phyloP scores from a whole-genome alignment of 2,888 invertebrate species.

The Cosmia trapezina region DNA sequence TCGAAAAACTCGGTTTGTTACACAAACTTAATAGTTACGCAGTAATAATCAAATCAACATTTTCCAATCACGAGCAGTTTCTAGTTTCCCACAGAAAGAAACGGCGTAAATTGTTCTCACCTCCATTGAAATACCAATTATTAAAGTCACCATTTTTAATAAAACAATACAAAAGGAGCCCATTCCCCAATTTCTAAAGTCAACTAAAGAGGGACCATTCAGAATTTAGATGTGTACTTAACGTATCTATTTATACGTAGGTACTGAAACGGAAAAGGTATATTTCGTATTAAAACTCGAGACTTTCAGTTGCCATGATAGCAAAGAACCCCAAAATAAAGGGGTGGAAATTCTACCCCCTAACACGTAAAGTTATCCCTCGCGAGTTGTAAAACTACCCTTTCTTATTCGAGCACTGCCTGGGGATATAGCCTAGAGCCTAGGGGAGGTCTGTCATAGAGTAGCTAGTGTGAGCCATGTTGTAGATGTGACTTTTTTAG shows the following conservation, averaged over 20 bases:
- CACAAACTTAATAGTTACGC: neutral
- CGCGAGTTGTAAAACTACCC: conserved; percentile 88
- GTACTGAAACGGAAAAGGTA: conserved; percentile 54
- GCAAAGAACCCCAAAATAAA: conserved; percentile 78
- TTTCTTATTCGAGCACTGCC: conserved; percentile 81
- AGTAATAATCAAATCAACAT: conserved; percentile 1
- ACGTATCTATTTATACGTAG: conserved; percentile 39
- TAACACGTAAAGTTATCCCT: conserved; percentile 87
- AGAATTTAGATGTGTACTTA: conserved; percentile 45
- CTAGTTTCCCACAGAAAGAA: neutral
- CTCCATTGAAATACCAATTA: conserved; percentile 23
- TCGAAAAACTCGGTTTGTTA: too few species aligned
- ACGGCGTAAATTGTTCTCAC: conserved; percentile 13
- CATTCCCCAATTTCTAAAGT: conserved; percentile 42
- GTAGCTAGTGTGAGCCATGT: conserved; percentile 19
- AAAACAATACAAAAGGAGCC: conserved; percentile 28
- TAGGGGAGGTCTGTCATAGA: conserved; percentile 79
- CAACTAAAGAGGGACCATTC: conserved; percentile 26
- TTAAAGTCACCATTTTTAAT: conserved; percentile 18
- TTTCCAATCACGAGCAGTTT: conserved; percentile 15
- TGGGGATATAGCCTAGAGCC: conserved; percentile 80
- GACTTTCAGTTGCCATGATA: conserved; percentile 74
- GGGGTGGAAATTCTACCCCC: conserved; percentile 79
- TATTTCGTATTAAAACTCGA: conserved; percentile 65
- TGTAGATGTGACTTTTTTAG: conserved; percentile 1